Percentiles rank a stretch among this genome's conserved stretches.
These are phyloP conservation scores for Antigone vipio DNA, from an alignment of 2,113 vertebrate genomes.

Conservation along the genomic window DNA sequence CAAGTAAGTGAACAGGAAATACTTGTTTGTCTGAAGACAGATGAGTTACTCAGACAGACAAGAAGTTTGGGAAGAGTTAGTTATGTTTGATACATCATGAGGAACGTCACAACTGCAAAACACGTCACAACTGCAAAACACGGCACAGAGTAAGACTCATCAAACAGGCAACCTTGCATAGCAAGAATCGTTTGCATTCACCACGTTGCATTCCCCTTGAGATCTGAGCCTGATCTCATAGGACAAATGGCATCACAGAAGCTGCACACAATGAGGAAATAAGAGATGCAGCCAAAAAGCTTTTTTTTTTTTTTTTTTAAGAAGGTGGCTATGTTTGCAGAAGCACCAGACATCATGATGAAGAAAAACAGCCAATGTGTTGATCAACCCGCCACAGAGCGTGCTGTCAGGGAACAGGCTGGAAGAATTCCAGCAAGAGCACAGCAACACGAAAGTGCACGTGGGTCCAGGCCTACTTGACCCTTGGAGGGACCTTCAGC, in stretches of 20 bases:
- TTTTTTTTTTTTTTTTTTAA: background rate
- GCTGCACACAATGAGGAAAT: background rate
- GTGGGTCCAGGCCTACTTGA: accelerated
- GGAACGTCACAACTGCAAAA: accelerated
- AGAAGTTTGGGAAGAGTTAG: background rate
- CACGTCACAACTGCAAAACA: background rate
- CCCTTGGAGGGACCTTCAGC: background rate
- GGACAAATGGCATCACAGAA: background rate
- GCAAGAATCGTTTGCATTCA: background rate
- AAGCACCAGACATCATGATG: background rate
- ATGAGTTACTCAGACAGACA: background rate
- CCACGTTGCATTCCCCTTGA: background rate
- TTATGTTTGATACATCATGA: background rate
- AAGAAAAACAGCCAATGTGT: background rate
- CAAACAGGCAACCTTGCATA: background rate
- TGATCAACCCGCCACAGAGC: background rate
- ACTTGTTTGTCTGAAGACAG: background rate
- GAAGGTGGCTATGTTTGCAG: background rate
- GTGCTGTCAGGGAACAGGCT: background rate
- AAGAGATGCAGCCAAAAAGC: background rate
- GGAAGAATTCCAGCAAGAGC: background rate
- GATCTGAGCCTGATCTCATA: background rate
- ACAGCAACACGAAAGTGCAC: background rate
- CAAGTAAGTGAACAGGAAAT: background rate
- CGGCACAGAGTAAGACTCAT: background rate